These are phyloP conservation scores for Camponotus fellah DNA, from an alignment of 2,888 invertebrate genomes.

Conservation along the genomic window DNA sequence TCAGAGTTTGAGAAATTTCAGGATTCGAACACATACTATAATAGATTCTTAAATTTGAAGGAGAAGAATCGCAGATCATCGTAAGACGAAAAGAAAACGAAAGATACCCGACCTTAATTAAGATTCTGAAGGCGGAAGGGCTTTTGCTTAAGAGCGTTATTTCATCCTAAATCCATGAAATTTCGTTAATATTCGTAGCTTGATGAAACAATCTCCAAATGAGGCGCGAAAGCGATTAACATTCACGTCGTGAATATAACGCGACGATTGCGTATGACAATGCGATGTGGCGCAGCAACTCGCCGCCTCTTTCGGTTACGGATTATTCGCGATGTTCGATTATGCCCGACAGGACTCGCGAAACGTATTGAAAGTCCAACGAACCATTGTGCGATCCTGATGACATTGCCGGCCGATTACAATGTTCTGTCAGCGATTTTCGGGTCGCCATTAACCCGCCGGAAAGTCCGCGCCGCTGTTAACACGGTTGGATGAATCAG, in stretches of 20 bases:
- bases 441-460: constrained; percentile 65
- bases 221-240: constrained; percentile 34
- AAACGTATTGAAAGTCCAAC: constrained; percentile 68
- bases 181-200: constrained; percentile 8
- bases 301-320: constrained; percentile 38
- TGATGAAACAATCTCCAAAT: constrained; percentile 24
- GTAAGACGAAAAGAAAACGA: background rate
- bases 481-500: constrained; percentile 79
- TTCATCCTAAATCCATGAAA: too few relatives aligned
- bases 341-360: constrained; percentile 45
- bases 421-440: constrained; percentile 69
- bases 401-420: constrained; percentile 68
- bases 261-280: constrained; percentile 49
- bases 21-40: background rate
- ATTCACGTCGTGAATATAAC: constrained; percentile 35
- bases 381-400: constrained; percentile 64
- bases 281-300: constrained; percentile 29
- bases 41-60: background rate
- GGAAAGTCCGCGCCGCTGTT: constrained; percentile 79
- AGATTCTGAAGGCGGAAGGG: background rate
- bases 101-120: background rate
- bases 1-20: background rate
- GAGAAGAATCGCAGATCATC: background rate
- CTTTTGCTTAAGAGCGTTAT: background rate
- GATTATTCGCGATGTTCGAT: constrained; percentile 53